Percentiles rank a stretch among this genome's conserved stretches.
phyloP scores from a whole-genome alignment of 2,797 vertebrate genomes.

The Melanitta fusca region DNA sequence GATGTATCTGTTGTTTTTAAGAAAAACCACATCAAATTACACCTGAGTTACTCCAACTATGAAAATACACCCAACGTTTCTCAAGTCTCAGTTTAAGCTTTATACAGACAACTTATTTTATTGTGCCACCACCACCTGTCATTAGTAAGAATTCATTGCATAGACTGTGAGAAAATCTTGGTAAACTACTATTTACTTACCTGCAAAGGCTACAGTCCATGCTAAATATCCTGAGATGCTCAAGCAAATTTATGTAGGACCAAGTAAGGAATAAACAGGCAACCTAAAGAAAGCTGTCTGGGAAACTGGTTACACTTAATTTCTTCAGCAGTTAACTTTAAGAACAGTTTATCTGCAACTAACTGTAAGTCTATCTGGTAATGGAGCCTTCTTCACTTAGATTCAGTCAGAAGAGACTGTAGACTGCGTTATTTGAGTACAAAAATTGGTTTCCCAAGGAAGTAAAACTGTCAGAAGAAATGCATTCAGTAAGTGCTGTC shows the following conservation, averaged over 20 bases:
- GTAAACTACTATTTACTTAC: neutral
- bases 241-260: neutral
- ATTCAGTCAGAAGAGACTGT: neutral
- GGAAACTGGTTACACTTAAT: neutral
- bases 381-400: neutral
- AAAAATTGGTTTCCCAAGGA: neutral
- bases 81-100: neutral
- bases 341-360: neutral
- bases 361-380: neutral
- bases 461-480: neutral
- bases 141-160: neutral
- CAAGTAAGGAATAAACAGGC: neutral
- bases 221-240: neutral
- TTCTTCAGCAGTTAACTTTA: neutral
- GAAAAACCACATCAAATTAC: neutral
- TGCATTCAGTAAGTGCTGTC: neutral
- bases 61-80: neutral
- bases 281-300: neutral
- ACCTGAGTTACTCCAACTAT: neutral
- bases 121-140: neutral
- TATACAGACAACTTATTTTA: neutral
- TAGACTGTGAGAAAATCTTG: neutral
- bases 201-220: neutral
- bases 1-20: neutral
- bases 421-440: neutral